Percentiles rank a stretch among this genome's conserved stretches.
phyloP scores from a whole-genome alignment of 2,797 vertebrate species.

The Poeciliopsis gracilis region DNA sequence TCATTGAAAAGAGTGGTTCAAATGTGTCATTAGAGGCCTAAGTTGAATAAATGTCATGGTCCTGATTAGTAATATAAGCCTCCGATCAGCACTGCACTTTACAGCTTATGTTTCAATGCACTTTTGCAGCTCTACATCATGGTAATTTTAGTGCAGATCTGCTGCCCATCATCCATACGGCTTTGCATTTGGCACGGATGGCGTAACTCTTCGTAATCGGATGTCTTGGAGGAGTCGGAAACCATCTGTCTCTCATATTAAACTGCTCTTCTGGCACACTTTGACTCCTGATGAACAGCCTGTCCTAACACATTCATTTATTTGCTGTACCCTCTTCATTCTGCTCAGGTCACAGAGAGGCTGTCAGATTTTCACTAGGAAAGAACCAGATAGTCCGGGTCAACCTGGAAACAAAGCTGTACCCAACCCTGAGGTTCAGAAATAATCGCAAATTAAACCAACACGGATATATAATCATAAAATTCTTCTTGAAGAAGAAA shows the following conservation, averaged over 20 bases:
- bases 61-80: background rate
- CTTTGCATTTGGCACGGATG: constrained; percentile 33
- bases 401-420: background rate
- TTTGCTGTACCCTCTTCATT: background rate
- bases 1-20: background rate
- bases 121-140: background rate
- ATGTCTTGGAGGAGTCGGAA: constrained; percentile 62
- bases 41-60: background rate
- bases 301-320: constrained; percentile 23
- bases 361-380: background rate
- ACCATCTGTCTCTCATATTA: constrained; percentile 54
- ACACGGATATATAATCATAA: background rate
- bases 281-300: constrained; percentile 23
- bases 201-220: constrained; percentile 46
- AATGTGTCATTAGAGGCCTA: background rate
- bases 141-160: background rate
- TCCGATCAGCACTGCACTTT: background rate
- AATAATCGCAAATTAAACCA: background rate
- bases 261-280: constrained; percentile 35
- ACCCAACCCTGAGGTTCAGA: background rate
- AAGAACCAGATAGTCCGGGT: background rate
- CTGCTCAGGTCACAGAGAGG: background rate
- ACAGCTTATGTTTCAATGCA: background rate
- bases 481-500: background rate
- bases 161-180: constrained; percentile 19